Evolutionary conservation across 1,140 invertebrate species (phyloP).

Genomic region (Drosophila burlai): DNA sequence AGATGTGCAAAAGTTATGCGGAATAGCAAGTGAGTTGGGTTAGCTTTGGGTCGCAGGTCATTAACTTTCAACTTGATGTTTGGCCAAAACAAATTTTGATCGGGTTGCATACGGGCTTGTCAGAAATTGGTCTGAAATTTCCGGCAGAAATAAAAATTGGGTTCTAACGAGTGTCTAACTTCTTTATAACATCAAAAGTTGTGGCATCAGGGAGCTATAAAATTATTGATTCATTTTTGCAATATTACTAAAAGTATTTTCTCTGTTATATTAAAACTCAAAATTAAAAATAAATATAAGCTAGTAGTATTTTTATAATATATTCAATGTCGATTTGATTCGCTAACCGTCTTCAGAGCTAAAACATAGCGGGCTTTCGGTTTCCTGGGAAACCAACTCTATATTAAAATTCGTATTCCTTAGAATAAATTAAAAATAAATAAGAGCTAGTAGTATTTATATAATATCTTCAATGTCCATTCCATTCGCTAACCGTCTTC

Average conservation of each 20-base stretch:
- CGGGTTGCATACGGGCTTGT: background rate
- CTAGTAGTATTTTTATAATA: background rate
- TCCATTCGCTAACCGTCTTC: background rate
- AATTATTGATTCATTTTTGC: too few relatives aligned
- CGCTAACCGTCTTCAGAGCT: background rate
- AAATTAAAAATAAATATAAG: too few relatives aligned
- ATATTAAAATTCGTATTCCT: background rate
- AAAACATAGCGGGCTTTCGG: background rate
- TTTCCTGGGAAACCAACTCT: constrained; percentile 29
- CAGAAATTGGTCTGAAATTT: constrained; percentile 9
- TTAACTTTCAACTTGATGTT: constrained; percentile 9
- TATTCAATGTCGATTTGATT: background rate
- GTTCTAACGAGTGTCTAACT: background rate
- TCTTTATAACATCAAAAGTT: too few relatives aligned
- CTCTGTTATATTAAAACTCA: too few relatives aligned
- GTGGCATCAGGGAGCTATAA: background rate
- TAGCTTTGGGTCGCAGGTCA: background rate
- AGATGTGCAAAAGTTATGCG: constrained; percentile 12
- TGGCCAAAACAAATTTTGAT: constrained; percentile 10
- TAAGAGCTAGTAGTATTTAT: background rate
- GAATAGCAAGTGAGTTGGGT: constrained; percentile 23
- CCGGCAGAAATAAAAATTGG: constrained; percentile 4
- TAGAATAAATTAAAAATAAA: background rate
- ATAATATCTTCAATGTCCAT: background rate
- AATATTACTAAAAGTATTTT: background rate